Evolutionary conservation across 1,140 invertebrate species (phyloP), one percentile per base, ranked within the genome.

Genomic region (Druon quercuslanigerum): DNA sequence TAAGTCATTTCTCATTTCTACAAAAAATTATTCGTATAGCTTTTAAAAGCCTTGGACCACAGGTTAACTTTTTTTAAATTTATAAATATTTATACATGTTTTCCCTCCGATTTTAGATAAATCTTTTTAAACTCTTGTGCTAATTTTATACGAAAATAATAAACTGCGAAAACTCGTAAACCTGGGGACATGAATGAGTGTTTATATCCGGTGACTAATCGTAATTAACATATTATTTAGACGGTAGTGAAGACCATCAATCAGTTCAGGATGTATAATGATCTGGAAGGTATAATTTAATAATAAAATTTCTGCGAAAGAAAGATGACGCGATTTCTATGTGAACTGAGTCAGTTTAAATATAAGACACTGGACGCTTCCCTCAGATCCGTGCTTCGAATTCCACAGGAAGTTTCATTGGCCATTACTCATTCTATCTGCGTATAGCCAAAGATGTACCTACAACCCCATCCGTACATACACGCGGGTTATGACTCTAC

Each of bases 361-460:
- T 17, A 56, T 17, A 17, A 56, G n/a, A 17, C 19, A 56, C 72
- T 74, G 74, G 54, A 81, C 74, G 79, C 66, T 56, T 80, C 25
- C 66, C 78, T 60, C 73, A 72, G 73, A 52, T 73, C 79, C 79
- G 82, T 82, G 80, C 84, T 84, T 86, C 81, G 83, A 87, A 88
- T 88, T 86, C 87, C 83, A 79, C 83, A 79, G 82, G 78, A 79
- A 82, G 81, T 88, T 87, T 87, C 84, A 88, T 86, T 88, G 87
- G 83, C 84, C 84, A 88, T 87, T 88, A 88, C 75, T 88, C 85
- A 88, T 86, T 85, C 85, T 78, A 75, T 74, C 76, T 86, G 83
- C 84, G 81, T 79, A 81, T 80, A 81, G 74, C 80, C 83, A 77
- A 71, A 74, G 80, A 84, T 82, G 84, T 82, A 83, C 84, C 84